Percentiles rank a stretch among this genome's conserved stretches.
These are phyloP conservation scores for Amiota minor DNA, from an alignment of 2,888 invertebrate genomes.

Conservation along the genomic window DNA sequence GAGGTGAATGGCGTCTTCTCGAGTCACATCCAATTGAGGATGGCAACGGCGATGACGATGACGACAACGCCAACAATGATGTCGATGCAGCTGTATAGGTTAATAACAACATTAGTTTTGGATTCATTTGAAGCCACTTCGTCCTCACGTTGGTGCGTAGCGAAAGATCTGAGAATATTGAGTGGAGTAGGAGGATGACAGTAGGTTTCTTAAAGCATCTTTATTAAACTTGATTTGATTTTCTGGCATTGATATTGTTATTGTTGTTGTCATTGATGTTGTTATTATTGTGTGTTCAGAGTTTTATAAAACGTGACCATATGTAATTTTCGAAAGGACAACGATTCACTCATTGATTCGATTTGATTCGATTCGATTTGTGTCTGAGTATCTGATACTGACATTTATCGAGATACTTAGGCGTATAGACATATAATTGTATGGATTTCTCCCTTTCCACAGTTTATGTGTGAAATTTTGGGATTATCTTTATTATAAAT, in stretches of 20 bases:
- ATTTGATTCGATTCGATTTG: constrained; percentile 12
- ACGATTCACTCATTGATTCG: constrained; percentile 7
- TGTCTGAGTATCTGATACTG: not conserved
- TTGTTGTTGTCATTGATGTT: not conserved
- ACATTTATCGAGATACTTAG: constrained; percentile 9
- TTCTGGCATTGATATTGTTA: constrained; percentile 8
- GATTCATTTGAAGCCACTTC: not conserved
- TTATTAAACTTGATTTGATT: constrained; percentile 20
- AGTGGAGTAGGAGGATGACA: no score
- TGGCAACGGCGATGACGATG: not conserved
- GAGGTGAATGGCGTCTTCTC: constrained; percentile 9
- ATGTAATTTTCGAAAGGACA: constrained; percentile 26
- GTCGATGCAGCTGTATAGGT: constrained; percentile 14
- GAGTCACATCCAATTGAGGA: not conserved
- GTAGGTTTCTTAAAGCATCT: not conserved
- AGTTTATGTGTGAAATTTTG: constrained; percentile 20
- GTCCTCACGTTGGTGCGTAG: no score
- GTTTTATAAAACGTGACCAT: constrained; percentile 25
- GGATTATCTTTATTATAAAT: constrained; percentile 21
- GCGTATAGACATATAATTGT: not conserved
- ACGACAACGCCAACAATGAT: not conserved
- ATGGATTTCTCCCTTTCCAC: not conserved
- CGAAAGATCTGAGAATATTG: no score
- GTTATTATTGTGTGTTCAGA: not conserved
- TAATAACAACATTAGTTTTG: constrained; percentile 30